Base-by-base conservation (phyloP, 2,797 vertebrate species). In the Kryptolebias ocellatus region DNA sequence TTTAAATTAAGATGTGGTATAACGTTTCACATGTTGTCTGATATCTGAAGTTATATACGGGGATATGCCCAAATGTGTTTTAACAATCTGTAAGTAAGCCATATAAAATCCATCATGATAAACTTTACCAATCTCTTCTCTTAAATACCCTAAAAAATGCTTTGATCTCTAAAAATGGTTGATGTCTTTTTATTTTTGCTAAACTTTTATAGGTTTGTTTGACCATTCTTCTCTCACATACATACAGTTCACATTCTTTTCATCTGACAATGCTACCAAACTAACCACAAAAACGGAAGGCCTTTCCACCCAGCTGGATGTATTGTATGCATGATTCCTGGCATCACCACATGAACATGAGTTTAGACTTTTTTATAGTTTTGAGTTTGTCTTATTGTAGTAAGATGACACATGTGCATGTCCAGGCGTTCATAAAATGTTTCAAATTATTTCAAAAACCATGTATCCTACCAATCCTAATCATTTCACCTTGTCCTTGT, bases 191-290 rank as follows among this genome's bases (percentile, higher is more conserved):
- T 46, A 31, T 1, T 60, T 31, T n/a, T 29, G 0, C 2, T 0
- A 42, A 42, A 28, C 4, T 71, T 0, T 0, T 53, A 0, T 60
- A 44, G 44, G 18, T 34, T 65, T 64, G 29, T 28, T 51, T 68
- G 27, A 63, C 8, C 17, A 37, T 28, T 6, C 29, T 56, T 1
- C 60, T 71, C 66, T 84, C 67, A 81, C 70, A 24, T 15, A 84
- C 84, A 87, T 85, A 85, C 80, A 44, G 72, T 52, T 63, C 6
- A 57, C 60, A 2, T 78, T 79, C 34, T 70, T 64, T 83, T 52
- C 27, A 60, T 61, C 2, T 78, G 42, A 34, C 50, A 65, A 72
- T 46, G 59, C 70, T 24, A 16, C 67, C 72, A 68, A 67, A 67
- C 60, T 61, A 57, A 69, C 71, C 31, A 52, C 20, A 24, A 24